phyloP scores from a whole-genome alignment of 2,113 vertebrate species.

The Arizona elegans region DNA sequence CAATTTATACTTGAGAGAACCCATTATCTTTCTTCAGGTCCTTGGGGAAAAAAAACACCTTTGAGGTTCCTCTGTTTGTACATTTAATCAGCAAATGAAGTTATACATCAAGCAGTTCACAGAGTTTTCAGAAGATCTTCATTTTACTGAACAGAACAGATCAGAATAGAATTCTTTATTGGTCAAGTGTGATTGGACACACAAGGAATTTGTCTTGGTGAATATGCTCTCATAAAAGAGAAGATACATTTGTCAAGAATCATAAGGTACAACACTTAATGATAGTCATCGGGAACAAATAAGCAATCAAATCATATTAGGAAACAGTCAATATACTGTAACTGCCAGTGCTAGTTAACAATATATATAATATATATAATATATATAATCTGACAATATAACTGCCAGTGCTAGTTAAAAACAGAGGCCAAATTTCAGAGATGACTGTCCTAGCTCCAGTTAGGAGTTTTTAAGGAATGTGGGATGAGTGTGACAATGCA shows the following conservation, averaged over 20 bases:
- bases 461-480: neutral
- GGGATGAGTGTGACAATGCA: neutral
- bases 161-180: too few relatives aligned
- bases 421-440: neutral
- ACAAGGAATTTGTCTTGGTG: too few relatives aligned
- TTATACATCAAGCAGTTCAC: neutral
- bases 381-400: too few relatives aligned
- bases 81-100: neutral
- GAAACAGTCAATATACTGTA: too few relatives aligned
- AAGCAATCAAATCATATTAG: too few relatives aligned
- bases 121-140: neutral
- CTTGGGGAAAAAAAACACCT: neutral
- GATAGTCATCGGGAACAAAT: too few relatives aligned
- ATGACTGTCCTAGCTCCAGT: neutral
- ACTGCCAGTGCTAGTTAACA: too few relatives aligned
- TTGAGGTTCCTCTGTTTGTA: neutral
- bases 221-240: too few relatives aligned
- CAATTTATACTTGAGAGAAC: neutral
- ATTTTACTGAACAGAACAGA: neutral
- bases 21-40: neutral
- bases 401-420: neutral
- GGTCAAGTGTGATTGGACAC: too few relatives aligned
- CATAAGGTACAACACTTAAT: too few relatives aligned
- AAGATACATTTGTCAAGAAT: too few relatives aligned
- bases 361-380: too few relatives aligned